phyloP scores from a whole-genome alignment of 2,888 invertebrate species.

The Fragum fragum region DNA sequence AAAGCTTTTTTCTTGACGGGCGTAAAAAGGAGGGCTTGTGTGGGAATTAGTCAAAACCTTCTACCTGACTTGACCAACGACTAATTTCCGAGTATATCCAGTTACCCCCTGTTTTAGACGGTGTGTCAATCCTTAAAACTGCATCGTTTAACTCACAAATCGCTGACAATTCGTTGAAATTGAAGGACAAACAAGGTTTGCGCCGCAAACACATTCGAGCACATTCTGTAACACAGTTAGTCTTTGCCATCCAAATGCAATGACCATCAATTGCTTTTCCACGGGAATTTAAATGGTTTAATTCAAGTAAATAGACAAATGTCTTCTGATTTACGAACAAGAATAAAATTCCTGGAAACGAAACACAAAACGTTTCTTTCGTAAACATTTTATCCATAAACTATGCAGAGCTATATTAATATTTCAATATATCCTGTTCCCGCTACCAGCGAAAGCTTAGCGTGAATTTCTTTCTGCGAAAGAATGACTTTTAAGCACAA shows the following conservation, averaged over 20 bases:
- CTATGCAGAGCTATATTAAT: too few relatives aligned
- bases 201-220: neutral
- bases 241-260: neutral
- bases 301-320: neutral
- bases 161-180: neutral
- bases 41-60: too few relatives aligned
- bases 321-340: neutral
- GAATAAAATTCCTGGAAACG: too few relatives aligned
- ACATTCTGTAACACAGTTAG: neutral
- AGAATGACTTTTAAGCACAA: too few relatives aligned
- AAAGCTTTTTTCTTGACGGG: too few relatives aligned
- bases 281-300: neutral
- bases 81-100: neutral
- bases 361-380: too few relatives aligned
- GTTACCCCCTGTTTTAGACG: neutral
- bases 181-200: neutral
- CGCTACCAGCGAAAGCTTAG: too few relatives aligned
- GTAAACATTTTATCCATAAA: too few relatives aligned
- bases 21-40: too few relatives aligned
- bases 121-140: neutral
- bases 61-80: conserved; percentile 1
- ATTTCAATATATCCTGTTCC: too few relatives aligned
- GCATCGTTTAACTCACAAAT: neutral
- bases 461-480: too few relatives aligned
- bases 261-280: neutral